Base-by-base conservation (phyloP, 1,140 invertebrate genomes). In the Penaeus japonicus region DNA sequence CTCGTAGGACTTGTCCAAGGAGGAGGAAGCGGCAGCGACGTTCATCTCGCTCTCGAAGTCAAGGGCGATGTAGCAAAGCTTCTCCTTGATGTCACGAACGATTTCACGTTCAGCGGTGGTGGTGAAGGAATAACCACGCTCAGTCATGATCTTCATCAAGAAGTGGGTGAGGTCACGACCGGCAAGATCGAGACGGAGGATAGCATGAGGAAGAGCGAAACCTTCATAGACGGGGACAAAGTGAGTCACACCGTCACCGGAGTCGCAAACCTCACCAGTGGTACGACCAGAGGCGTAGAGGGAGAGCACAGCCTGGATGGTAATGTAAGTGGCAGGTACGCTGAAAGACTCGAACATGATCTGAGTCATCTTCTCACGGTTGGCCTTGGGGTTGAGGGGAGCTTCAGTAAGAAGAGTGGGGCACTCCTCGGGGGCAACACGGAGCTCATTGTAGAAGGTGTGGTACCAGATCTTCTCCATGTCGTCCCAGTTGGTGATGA, bases 401-500 rank as follows among this genome's bases (percentile, higher is more conserved):
- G 96, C 96, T 92, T 98, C 96, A 24, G 96, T 97, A 54, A 98
- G 93, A 57, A 99, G 94, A 5, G 98, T 96, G 75, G 97, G 96
- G 92, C 98, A 96, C 92, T 98, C 97, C 92, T 98, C 97, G 15
- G 98, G 98, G 70, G 97, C 98, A 85, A 98, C 97, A 94, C 97
- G 96, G 91, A 99, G 94, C 93, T 99, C 98, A 92, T 98, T 98
- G 94, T 98, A 98, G 94, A 98, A 98, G 89, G 97, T 97, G 94
- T 98, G 97, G 94, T 98, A 97, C 97, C 97, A 98, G 93, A 98
- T 97, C 93, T 98, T 98, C 93, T 98, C 97, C 97, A 99, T 99
- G 91, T 98, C 97, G 91, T 99, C 97, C 97, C 98, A 99, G 93
- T 99, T 97, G 91, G 96, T 98, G 89, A 98, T 96, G 92, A 97